These are phyloP conservation scores for Eucera pruinosa DNA, from an alignment of 2,888 invertebrate species.

Conservation along the genomic window DNA sequence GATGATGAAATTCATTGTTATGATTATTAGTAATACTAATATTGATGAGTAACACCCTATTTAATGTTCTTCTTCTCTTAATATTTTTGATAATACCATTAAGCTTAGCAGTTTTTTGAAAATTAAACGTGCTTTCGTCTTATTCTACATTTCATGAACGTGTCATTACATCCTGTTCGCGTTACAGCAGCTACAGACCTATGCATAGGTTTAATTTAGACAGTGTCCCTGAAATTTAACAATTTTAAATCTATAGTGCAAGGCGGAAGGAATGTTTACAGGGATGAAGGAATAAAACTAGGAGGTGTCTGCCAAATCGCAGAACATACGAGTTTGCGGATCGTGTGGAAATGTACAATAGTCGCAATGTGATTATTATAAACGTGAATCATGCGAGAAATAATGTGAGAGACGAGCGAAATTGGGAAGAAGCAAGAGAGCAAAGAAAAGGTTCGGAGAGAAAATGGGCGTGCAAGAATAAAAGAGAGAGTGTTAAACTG, in stretches of 20 bases:
- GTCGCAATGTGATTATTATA: constrained; percentile 82
- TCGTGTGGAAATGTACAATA: constrained; percentile 82
- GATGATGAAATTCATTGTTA: background rate
- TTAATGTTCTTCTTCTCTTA: background rate
- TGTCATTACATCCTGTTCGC: constrained; percentile 24
- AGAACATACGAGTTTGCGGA: constrained; percentile 75
- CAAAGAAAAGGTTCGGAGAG: constrained; percentile 17
- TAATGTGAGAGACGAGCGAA: constrained; percentile 42
- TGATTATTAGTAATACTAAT: background rate
- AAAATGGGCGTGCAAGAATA: constrained; percentile 69
- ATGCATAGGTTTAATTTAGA: constrained; percentile 27
- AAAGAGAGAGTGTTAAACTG: constrained; percentile 76
- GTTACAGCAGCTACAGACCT: constrained; percentile 20
- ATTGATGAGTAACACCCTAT: background rate
- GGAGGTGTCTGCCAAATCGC: constrained; percentile 69
- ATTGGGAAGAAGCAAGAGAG: constrained; percentile 20
- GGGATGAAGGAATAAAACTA: constrained; percentile 49
- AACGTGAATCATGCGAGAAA: constrained; percentile 55
- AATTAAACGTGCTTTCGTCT: constrained; percentile 17
- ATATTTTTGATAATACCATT: constrained; percentile 23
- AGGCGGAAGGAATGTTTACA: constrained; percentile 48
- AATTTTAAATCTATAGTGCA: constrained; percentile 44
- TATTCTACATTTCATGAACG: constrained; percentile 20
- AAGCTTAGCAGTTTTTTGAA: constrained; percentile 25
- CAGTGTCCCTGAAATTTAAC: constrained; percentile 17